Percentiles rank a stretch among this genome's conserved stretches.
Conservation (phyloP, 2,113 vertebrate species). For the Chloebia gouldiae region DNA sequence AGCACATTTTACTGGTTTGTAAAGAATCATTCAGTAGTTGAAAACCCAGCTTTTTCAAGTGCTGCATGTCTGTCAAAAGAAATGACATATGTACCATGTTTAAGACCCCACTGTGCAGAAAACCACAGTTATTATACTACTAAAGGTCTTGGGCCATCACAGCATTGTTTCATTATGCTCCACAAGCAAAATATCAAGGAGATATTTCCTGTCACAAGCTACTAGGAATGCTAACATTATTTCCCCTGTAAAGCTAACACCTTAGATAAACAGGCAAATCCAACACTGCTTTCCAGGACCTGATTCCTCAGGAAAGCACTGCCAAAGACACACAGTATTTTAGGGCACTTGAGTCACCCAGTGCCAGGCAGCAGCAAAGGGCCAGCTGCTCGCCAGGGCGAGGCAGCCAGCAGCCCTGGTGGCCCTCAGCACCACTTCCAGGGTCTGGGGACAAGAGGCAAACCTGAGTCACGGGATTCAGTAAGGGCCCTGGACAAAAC, state of each 20-base stretch:
- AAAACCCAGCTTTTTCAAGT: background rate
- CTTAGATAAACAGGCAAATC: background rate
- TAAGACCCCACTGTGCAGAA: background rate
- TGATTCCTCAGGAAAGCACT: background rate
- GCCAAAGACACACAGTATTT: rapidly evolving
- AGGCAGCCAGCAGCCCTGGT: background rate
- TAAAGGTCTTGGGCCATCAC: background rate
- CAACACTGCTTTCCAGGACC: background rate
- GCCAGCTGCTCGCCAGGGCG: background rate
- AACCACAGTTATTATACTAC: background rate
- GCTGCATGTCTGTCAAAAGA: background rate
- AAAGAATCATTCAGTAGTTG: background rate
- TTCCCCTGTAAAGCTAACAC: background rate
- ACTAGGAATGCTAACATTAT: background rate
- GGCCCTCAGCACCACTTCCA: background rate
- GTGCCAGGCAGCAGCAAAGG: background rate
- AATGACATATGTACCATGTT: background rate
- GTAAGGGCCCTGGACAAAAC: background rate
- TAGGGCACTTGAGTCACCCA: rapidly evolving
- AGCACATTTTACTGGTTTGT: background rate
- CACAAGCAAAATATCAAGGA: background rate
- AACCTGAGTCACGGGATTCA: too few relatives aligned
- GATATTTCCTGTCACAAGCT: background rate
- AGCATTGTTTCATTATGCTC: background rate
- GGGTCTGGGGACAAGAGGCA: background rate